These are phyloP conservation scores for Meteorus cinctellus DNA, from an alignment of 2,888 invertebrate genomes.

Conservation along the genomic window DNA sequence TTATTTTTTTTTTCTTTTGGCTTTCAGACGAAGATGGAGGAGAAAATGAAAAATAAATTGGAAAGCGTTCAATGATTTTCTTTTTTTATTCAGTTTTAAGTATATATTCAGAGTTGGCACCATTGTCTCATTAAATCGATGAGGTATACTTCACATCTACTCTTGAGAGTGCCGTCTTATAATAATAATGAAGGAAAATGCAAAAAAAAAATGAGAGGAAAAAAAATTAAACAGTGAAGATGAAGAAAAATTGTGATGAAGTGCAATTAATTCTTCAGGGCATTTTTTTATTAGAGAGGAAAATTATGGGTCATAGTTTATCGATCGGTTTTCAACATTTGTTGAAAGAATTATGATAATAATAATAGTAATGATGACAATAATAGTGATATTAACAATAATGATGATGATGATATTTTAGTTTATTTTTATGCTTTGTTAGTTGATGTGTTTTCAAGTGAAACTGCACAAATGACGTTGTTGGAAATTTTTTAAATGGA, in stretches of 20 bases:
- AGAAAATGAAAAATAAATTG: background rate
- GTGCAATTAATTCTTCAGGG: background rate
- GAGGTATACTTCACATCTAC: constrained; percentile 12
- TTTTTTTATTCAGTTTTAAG: background rate
- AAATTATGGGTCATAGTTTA: background rate
- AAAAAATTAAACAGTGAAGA: background rate
- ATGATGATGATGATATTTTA: background rate
- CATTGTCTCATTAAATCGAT: constrained; percentile 38
- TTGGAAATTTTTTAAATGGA: constrained; percentile 63
- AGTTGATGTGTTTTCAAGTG: constrained; percentile 23
- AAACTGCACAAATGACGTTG: constrained; percentile 50
- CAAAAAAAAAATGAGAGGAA: background rate
- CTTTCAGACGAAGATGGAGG: background rate
- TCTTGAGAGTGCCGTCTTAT: constrained; percentile 11
- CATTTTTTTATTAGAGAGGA: background rate
- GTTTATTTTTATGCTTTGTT: constrained; percentile 9
- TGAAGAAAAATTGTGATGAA: background rate
- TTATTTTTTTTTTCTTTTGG: no score
- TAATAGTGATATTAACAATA: no score
- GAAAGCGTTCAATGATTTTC: background rate
- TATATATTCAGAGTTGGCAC: constrained; percentile 27
- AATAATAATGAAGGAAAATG: constrained; percentile 20
- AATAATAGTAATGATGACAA: background rate
- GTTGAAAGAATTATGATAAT: background rate
- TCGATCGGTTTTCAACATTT: background rate